Percentiles rank a stretch among this genome's conserved stretches.
Evolutionary conservation across 1,140 invertebrate species (phyloP).

Genomic region (Drosophila mayri): DNA sequence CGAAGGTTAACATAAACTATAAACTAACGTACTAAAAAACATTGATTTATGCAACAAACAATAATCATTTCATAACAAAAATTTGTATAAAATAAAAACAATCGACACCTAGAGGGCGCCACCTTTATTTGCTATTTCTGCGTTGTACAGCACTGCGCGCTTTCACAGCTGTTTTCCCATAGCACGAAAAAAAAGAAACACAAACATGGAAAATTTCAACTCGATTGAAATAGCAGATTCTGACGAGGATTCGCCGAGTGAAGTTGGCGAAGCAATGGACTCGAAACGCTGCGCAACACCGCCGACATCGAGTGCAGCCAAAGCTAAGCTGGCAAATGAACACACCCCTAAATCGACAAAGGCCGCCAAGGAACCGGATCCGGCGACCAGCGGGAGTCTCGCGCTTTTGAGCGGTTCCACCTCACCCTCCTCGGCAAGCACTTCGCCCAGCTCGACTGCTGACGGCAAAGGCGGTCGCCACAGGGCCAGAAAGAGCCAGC

Average conservation of each 20-base stretch:
- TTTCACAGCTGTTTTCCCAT: slow-evolving; percentile 9
- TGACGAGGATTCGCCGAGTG: slow-evolving; percentile 48
- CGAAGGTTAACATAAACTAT: not conserved
- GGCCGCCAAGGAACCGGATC: not conserved
- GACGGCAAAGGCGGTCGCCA: slow-evolving; percentile 34
- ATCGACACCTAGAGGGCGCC: slow-evolving; percentile 8
- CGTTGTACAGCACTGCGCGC: not conserved
- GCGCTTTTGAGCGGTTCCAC: not conserved
- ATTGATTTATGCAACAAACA: not conserved
- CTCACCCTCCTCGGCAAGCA: slow-evolving; percentile 8
- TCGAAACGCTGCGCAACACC: slow-evolving; percentile 6
- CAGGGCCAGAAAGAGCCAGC: slow-evolving; percentile 59
- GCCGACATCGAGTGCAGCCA: slow-evolving; percentile 2
- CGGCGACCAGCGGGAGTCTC: not conserved
- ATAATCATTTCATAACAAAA: not conserved
- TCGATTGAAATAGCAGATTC: slow-evolving; percentile 69
- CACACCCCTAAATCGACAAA: slow-evolving; percentile 18
- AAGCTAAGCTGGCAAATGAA: slow-evolving; percentile 13
- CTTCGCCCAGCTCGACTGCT: slow-evolving; percentile 2
- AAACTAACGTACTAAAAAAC: not conserved
- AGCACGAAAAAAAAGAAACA: not conserved
- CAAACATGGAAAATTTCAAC: slow-evolving; percentile 21
- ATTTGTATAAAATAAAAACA: not conserved
- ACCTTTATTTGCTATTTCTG: not conserved
- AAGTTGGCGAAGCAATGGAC: slow-evolving; percentile 1